Base-by-base conservation (phyloP, 2,797 vertebrate species). In the Morus bassanus region DNA sequence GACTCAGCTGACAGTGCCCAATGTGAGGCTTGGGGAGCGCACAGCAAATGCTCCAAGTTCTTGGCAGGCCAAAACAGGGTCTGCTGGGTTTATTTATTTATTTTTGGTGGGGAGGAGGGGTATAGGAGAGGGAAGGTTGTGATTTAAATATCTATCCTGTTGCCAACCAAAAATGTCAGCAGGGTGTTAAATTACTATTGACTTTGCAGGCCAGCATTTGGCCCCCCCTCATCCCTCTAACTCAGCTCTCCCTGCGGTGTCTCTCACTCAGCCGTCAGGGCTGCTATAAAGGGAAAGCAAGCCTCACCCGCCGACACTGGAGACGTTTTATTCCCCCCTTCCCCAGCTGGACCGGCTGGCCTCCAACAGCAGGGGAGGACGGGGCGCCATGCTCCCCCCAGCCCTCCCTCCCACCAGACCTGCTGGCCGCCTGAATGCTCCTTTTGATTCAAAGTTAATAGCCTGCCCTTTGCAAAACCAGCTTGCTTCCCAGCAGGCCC, bases 111-210 rank as follows among this genome's bases (percentile, higher is more conserved):
- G 43, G 33, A 91, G 89, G 79, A 93, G 35, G 19, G 56, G 23
- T 79, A 54, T 82, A 67, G 74, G 68, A 81, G 83, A 73, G 92
- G 67, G 87, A 95, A 95, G 94, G 92, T 95, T 96, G 78, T 95
- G 96, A 96, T 96, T 97, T 94, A 96, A 96, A 95, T 96, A 94
- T 87, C 95, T 76, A 75, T 68, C 85, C 74, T 65, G 17, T 82
- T 97, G 96, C 95, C 91, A 97, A 89, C 92, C 85, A 95, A 96
- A 97, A 97, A 97, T 96, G 96, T 96, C 96, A 96, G 79, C 2
- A 3, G 51, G 35, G 82, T 96, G 73, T 97, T 95, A 57, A 89
- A 82, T 97, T 96, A 95, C 97, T 92, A 94, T 94, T 97, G 95
- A 89, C 92, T 97, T 89, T 92, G 33, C 28, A 4, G 69, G 81